Percentiles rank a stretch among this genome's conserved stretches.
Conservation (phyloP, 2,113 vertebrate genomes). For the Chaetura pelagica region DNA sequence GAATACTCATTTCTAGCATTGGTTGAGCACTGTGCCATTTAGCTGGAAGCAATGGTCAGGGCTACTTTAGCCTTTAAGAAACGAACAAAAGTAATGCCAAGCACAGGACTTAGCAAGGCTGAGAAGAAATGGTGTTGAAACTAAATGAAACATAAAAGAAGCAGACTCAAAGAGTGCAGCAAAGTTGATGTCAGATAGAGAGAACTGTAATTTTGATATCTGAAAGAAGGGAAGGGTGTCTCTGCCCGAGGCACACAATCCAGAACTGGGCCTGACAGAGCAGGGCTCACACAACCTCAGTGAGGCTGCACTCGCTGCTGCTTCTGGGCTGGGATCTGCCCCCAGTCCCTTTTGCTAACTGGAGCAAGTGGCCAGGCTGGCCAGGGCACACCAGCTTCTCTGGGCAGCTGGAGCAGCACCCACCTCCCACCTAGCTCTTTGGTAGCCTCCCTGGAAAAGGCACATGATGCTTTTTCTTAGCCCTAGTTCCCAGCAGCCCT, state of each 20-base stretch:
- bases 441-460: background rate
- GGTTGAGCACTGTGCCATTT: background rate
- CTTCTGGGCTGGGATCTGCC: background rate
- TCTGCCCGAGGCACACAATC: background rate
- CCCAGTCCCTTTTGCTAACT: too few species aligned
- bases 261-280: too few species aligned
- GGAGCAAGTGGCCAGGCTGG: too few species aligned
- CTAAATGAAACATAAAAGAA: background rate
- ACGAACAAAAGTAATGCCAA: background rate
- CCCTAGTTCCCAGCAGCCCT: fast-evolving
- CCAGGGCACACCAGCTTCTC: background rate
- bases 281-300: fast-evolving
- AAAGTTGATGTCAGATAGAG: background rate
- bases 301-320: fast-evolving
- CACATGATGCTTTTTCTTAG: background rate
- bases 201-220: background rate
- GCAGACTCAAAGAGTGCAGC: background rate
- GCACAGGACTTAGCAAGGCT: background rate
- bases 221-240: background rate
- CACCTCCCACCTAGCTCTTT: fast-evolving
- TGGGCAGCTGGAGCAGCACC: fast-evolving
- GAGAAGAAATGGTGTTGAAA: background rate
- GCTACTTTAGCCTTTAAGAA: background rate
- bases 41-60: background rate
- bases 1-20: slow-evolving; percentile 55